These are phyloP conservation scores for Paralvinella palmiformis DNA, from an alignment of 1,140 invertebrate species.

Conservation along the genomic window DNA sequence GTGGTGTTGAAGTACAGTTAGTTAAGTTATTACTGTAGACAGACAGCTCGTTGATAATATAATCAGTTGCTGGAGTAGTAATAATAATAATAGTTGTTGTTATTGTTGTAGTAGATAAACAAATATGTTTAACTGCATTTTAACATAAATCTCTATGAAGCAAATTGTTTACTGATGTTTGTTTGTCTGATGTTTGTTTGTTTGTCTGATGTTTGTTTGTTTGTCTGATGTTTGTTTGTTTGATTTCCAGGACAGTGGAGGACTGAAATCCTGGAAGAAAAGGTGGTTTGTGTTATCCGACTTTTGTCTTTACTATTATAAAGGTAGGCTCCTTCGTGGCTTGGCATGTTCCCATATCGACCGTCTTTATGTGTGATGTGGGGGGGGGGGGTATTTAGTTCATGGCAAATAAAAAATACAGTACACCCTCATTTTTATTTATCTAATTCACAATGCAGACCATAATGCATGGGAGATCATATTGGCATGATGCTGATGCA, in stretches of 20 bases:
- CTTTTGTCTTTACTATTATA: conserved; percentile 91
- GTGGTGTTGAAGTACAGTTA: no score
- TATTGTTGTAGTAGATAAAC: not conserved
- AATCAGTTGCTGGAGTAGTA: not conserved
- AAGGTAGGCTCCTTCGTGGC: conserved; percentile 61
- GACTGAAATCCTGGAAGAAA: conserved; percentile 85
- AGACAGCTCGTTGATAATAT: no score
- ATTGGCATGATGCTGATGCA: not conserved
- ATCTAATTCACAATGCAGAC: not conserved
- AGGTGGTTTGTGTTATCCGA: conserved; percentile 91
- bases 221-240: not conserved
- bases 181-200: not conserved
- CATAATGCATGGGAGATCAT: not conserved
- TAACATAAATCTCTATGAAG: not conserved
- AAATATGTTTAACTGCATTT: not conserved
- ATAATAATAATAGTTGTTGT: not conserved
- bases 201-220: not conserved
- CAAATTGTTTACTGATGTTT: not conserved
- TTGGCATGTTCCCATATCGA: not conserved
- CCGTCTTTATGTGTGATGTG: not conserved
- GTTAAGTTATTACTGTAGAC: no score
- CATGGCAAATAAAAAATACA: no score
- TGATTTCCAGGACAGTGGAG: conserved; percentile 30
- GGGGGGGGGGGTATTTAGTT: not conserved
- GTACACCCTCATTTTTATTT: not conserved